A percentile compares a stretch with the other conserved stretches of the same genome.
Evolutionary conservation across 2,113 vertebrate genomes (phyloP).

Genomic region (Piaya cayana): DNA sequence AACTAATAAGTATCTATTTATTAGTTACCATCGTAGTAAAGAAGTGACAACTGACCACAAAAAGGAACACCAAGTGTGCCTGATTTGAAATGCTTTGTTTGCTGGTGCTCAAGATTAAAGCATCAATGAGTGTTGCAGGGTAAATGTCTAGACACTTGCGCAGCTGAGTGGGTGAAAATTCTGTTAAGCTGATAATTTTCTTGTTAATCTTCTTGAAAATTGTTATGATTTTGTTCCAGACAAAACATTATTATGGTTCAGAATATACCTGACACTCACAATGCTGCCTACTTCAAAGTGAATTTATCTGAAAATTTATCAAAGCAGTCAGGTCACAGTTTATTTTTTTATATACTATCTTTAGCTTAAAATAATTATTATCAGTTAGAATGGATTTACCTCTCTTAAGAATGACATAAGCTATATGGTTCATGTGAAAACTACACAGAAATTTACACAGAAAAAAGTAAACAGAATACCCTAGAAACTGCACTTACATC

Average conservation of each 20-base stretch:
- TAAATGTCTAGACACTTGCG: background rate
- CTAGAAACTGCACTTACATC: background rate
- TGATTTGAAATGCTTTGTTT: background rate
- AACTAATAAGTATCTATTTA: too few species aligned
- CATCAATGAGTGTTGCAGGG: background rate
- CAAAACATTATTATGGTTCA: background rate
- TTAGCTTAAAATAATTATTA: background rate
- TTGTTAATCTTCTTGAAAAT: background rate
- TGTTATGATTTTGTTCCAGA: background rate
- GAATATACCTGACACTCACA: background rate
- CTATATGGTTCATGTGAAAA: background rate
- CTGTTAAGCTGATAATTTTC: background rate
- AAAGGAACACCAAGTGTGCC: background rate
- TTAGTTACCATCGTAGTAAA: background rate
- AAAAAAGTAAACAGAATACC: background rate
- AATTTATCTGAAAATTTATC: background rate
- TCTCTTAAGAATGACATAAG: background rate
- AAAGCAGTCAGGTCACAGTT: background rate
- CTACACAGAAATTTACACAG: background rate
- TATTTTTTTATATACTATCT: background rate
- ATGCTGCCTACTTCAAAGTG: background rate
- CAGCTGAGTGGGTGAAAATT: background rate
- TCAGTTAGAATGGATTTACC: background rate
- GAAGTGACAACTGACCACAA: background rate
- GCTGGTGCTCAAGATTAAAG: background rate